Base-by-base conservation (phyloP, 1,140 invertebrate genomes). In the Aphis craccivora region DNA sequence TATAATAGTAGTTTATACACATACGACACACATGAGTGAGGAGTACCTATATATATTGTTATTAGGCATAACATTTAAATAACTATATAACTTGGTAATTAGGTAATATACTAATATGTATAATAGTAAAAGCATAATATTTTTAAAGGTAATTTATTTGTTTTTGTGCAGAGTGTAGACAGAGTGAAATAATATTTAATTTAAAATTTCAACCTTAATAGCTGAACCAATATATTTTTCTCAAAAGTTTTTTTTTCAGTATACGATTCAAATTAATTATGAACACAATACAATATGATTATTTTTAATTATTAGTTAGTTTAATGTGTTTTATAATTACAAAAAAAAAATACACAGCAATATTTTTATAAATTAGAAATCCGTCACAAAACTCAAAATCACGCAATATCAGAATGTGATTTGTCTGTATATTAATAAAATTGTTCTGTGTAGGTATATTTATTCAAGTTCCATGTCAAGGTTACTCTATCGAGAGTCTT, bases 331-430 rank as follows among this genome's bases (percentile, higher is more conserved):
- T 76, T 76, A 4, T 18, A 76, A 76, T n/a, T 76, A 76, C 30
- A 18, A 4, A 76, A 76, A 76, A 76, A 18, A 35, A 76, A 76
- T 67, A n/a, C 30, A n/a, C n/a, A n/a, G 4, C 11, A n/a, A n/a
- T n/a, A n/a, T 76, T 76, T 76, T 76, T 76, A 18, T 30, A 67
- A 67, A 76, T 76, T 76, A 76, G 60, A 76, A 76, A 76, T 76
- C 5, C 4, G 30, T 76, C 60, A 76, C 18, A 76, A n/a, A 76
- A 76, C 30, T 76, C 60, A 30, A 76, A 76, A 76, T 76, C 60
- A 18, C 14, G 14, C 30, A 76, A 76, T 76, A 76, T 35, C 18
- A 76, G 60, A 20, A 76, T 76, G n/a, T 76, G 11, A 76, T 76
- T 76, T 76, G 4, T n/a, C 30, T 76, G 30, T 60, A 51, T 30